Evolutionary conservation across 1,140 invertebrate genomes (phyloP).

Genomic region (Halesus radiatus): DNA sequence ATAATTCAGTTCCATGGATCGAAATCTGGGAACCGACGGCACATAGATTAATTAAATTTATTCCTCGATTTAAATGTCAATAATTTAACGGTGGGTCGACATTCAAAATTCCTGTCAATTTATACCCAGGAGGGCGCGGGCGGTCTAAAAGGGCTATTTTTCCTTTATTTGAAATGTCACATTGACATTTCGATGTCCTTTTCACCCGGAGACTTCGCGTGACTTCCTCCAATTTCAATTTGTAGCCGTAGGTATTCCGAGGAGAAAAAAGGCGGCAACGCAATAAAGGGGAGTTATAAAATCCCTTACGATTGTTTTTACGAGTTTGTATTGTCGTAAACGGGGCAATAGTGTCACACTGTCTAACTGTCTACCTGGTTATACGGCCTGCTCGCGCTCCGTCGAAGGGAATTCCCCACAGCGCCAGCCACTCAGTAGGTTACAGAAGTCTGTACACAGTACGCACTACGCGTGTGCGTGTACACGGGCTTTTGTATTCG

Average conservation of each 20-base stretch:
- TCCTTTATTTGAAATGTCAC: neutral
- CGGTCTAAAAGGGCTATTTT: conserved; percentile 2
- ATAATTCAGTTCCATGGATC: too few relatives aligned
- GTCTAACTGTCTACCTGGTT: conserved; percentile 45
- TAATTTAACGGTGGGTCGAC: neutral
- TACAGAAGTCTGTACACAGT: too few relatives aligned
- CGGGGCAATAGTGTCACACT: conserved; percentile 50
- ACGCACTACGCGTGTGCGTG: too few relatives aligned
- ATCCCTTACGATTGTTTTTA: conserved; percentile 58
- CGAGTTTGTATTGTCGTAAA: conserved; percentile 56
- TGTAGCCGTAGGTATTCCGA: conserved; percentile 1
- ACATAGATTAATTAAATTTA: neutral
- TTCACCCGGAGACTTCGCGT: neutral
- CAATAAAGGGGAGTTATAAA: conserved; percentile 56
- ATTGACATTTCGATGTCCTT: conserved; percentile 13
- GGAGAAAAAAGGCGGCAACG: conserved; percentile 43
- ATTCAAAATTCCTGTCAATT: neutral
- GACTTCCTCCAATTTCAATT: conserved; percentile 19
- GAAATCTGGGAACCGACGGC: too few relatives aligned
- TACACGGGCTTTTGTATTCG: too few relatives aligned
- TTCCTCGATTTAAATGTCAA: neutral
- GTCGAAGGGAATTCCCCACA: conserved; percentile 47
- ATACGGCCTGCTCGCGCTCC: neutral
- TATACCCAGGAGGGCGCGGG: neutral
- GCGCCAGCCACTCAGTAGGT: conserved; percentile 9